Evolutionary conservation across 2,888 invertebrate species (phyloP), one percentile per base, ranked within the genome.

Genomic region (Teleiodes luculella): DNA sequence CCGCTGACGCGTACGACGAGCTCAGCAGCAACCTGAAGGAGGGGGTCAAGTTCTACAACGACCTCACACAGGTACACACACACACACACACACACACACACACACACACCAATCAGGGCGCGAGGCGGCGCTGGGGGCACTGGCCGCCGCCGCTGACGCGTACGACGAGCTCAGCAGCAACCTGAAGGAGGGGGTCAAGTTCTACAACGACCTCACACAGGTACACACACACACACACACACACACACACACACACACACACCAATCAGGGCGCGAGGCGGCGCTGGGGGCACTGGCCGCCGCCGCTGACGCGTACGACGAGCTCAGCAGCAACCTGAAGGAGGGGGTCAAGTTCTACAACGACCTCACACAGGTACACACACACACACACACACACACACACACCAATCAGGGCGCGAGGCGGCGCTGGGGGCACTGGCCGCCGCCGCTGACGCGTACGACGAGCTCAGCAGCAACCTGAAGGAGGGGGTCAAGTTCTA

Each of bases 291-390:
- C 24, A 6, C 90, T 99, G 62, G 97, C 97, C 24, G 92, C 95
- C 41, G 98, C 98, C 45, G 95, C 96, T 82, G 98, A 99, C 88
- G 95, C 95, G 64, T 99, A 94, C 89, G 94, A 94, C 74, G 97
- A 98, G 81, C 91, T 99, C 61, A 94, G 95, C 67, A 94, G 92
- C 73, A 98, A 99, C 90, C 92, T 99, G 60, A 93, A 94, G 72
- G 99, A 99, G 87, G 99, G 99, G 61, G 95, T 95, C 56, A 98
- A 98, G 91, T 98, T 98, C 90, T 96, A 97, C 86, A 97, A 96
- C 79, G 96, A 97, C 85, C 91, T 97, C 61, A 97, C 97, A n/a
- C 94, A 95, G 91, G 93, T 93, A 74, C 8, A 7, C 18, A 8
- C 6, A 18, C 18, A 16, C 14, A 8, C 10, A 24, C 24, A 24